These are phyloP conservation scores for Drosophila tsacasi DNA, from an alignment of 1,140 invertebrate species.

Conservation along the genomic window DNA sequence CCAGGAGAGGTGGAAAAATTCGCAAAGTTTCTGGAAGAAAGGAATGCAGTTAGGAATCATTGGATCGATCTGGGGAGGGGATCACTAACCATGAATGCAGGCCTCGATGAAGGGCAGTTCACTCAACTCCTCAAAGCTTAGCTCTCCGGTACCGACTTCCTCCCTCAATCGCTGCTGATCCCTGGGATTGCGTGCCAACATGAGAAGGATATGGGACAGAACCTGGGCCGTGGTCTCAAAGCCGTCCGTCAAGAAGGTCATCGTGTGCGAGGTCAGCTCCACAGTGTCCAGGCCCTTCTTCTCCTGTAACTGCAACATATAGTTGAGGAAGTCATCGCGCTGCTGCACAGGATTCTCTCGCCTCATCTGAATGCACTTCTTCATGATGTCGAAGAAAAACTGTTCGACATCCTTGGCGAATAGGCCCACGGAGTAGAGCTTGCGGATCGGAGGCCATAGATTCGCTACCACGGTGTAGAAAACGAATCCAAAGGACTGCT, in stretches of 20 bases:
- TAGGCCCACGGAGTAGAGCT: conserved; percentile 39
- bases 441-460: conserved; percentile 52
- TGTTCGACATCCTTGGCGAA: conserved; percentile 51
- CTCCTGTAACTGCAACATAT: conserved; percentile 79
- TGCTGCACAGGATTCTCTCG: conserved; percentile 48
- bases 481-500: conserved; percentile 45
- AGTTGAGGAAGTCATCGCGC: conserved; percentile 82
- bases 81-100: conserved; percentile 56
- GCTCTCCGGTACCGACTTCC: conserved; percentile 65
- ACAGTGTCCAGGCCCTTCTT: conserved; percentile 51
- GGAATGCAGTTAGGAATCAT: background rate
- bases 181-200: conserved; percentile 48
- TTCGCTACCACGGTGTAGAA: conserved; percentile 38
- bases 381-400: conserved; percentile 73
- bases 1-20: conserved; percentile 48
- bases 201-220: conserved; percentile 43
- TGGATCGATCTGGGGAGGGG: too few species aligned
- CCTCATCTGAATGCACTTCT: conserved; percentile 64
- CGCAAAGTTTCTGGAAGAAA: conserved; percentile 48
- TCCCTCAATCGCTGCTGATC: conserved; percentile 33
- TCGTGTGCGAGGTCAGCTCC: conserved; percentile 59
- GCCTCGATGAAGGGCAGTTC: conserved; percentile 65
- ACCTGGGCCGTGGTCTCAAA: conserved; percentile 70
- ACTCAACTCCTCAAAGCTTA: conserved; percentile 56
- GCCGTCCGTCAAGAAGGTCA: conserved; percentile 67